These are phyloP conservation scores for Elgaria multicarinata DNA, from an alignment of 2,113 vertebrate species.

Conservation along the genomic window DNA sequence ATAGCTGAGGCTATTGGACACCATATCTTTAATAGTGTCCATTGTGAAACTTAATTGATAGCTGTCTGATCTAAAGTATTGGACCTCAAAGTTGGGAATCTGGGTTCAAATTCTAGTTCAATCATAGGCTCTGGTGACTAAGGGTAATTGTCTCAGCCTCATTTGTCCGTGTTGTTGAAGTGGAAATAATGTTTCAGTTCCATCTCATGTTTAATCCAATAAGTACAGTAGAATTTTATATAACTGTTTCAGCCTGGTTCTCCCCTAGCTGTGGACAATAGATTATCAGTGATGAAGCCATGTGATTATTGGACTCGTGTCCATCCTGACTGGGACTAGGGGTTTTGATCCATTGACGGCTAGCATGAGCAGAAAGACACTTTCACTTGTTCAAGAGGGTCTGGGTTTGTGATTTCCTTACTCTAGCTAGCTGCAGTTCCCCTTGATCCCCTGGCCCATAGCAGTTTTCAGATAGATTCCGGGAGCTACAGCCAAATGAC, in stretches of 20 bases:
- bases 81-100: background rate
- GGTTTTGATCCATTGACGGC: background rate
- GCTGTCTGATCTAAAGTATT: background rate
- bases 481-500: background rate
- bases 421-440: too few species aligned
- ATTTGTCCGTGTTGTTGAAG: background rate
- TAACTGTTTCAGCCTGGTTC: background rate
- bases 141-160: background rate
- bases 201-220: background rate
- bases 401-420: background rate
- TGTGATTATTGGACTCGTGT: background rate
- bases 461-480: background rate
- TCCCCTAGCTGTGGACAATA: background rate
- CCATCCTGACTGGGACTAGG: background rate
- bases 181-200: background rate
- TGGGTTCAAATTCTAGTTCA: background rate
- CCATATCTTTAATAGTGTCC: background rate
- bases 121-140: background rate
- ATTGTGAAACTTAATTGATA: background rate
- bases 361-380: background rate
- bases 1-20: too few species aligned
- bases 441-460: background rate
- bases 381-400: background rate
- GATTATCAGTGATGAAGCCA: background rate
- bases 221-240: background rate